Percentiles rank a stretch among this genome's conserved stretches.
Conservation (phyloP, 1,140 invertebrate species). For the Patella vulgata region DNA sequence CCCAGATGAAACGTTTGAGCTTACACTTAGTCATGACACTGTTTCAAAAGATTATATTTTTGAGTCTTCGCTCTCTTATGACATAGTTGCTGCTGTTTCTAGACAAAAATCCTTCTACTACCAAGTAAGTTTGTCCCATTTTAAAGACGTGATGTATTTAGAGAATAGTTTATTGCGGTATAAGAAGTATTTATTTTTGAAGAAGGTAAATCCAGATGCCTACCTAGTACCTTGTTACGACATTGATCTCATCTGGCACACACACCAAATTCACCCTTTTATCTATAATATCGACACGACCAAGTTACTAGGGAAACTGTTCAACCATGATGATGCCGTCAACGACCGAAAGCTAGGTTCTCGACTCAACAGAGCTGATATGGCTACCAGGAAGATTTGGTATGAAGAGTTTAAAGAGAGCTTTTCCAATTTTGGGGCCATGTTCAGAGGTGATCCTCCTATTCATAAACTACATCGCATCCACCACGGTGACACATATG, state of each 20-base stretch:
- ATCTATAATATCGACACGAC: conserved; percentile 60
- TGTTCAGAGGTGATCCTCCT: conserved; percentile 54
- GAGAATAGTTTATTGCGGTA: conserved; percentile 62
- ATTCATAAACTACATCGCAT: conserved; percentile 25
- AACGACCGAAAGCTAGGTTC: conserved; percentile 63
- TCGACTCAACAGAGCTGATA: conserved; percentile 44
- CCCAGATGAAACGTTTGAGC: conserved; percentile 31
- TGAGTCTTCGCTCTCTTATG: conserved; percentile 43
- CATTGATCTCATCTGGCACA: conserved; percentile 68
- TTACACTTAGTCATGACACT: background rate
- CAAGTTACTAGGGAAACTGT: conserved; percentile 56
- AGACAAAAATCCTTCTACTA: conserved; percentile 64
- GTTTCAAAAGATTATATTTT: background rate
- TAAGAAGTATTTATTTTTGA: conserved; percentile 66
- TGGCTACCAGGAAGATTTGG: conserved; percentile 38
- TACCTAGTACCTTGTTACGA: conserved; percentile 69
- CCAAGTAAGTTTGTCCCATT: conserved; percentile 69
- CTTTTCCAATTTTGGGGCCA: conserved; percentile 47
- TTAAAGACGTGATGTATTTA: conserved; percentile 62
- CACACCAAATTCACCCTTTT: conserved; percentile 64
- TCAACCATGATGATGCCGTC: conserved; percentile 66
- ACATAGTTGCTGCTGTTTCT: conserved; percentile 59
- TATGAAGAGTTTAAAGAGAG: conserved; percentile 38
- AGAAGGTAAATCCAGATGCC: conserved; percentile 57
- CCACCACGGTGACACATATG: conserved; percentile 5